phyloP scores from a whole-genome alignment of 2,113 vertebrate genomes.

The Aegotheles bennettii region DNA sequence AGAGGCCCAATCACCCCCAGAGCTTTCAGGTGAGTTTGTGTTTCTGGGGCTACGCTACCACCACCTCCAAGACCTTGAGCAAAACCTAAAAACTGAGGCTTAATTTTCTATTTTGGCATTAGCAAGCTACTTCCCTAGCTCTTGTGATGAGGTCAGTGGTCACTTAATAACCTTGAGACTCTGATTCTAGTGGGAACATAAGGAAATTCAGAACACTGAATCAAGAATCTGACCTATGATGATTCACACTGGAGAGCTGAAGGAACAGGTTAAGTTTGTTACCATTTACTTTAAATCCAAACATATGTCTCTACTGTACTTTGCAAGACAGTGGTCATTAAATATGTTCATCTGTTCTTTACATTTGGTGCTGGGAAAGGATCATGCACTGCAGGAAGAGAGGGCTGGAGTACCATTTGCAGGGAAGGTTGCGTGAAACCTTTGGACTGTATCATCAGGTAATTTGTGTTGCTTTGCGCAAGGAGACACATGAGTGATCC shows the following conservation, averaged over 20 bases:
- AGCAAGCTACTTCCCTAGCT: background rate
- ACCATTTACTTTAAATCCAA: background rate
- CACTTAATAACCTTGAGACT: background rate
- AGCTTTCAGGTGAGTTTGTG: background rate
- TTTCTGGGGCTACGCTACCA: background rate
- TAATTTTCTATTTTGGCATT: background rate
- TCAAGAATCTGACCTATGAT: background rate
- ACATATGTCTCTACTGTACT: background rate
- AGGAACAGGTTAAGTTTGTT: background rate
- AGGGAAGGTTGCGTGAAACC: background rate
- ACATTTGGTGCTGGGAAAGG: background rate
- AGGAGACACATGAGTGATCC: fast-evolving
- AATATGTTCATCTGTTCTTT: background rate
- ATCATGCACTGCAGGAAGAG: background rate
- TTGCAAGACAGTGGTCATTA: background rate
- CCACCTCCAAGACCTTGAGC: background rate
- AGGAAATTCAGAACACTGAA: background rate
- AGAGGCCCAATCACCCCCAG: fast-evolving
- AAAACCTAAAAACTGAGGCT: background rate
- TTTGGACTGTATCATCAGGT: fast-evolving
- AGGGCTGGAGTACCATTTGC: background rate
- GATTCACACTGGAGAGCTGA: background rate
- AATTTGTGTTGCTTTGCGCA: background rate
- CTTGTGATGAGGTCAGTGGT: background rate
- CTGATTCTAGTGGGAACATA: background rate